Evolutionary conservation across 2,888 invertebrate species (phyloP), one percentile per base, ranked within the genome.

Genomic region (Melangyna quadrimaculata): DNA sequence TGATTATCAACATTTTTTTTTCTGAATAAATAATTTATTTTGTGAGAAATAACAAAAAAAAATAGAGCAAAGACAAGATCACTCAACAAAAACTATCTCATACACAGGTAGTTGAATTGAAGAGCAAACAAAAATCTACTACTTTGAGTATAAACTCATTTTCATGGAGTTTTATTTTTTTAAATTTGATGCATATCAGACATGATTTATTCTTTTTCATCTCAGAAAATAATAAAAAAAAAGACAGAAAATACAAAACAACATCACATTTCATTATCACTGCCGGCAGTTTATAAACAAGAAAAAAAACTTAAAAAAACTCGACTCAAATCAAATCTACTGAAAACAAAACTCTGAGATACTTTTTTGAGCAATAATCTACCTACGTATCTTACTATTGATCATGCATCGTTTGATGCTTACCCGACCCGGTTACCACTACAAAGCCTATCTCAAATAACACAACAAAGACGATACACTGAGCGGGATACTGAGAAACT

Each of bases 241-340:
- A 29, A 43, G 61, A 72, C 57, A 71, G 72, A 79, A 74, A 83
- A 74, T 48, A 70, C 59, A 55, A 69, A 71, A 72, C 53, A 53
- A 53, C 77, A 32, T 35, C 78, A 73, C 22, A 73, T 78, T 83
- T 78, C 78, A 83, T 78, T 83, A 83, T 83, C 83, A 83, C 70
- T 40, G 53, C 45, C 40, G 63, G 57, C 48, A 27, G 9, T 51
- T 37, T 22, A 40, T 27, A 7, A 24, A 22, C 17, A 45, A 71
- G n/a, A 37, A 45, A 35, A 40, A 43, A 69, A 65, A 57, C 40
- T 40, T 19, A 27, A 22, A 45, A 45, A 5, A 19, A 51, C 51
- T 51, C 51, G 1, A 70, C 63, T 74, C 67, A 9, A 40, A 4
- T 19, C 9, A 0, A 22, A 3, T 55, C 17, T 57, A 61, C 43